These are phyloP conservation scores for Hippasteria phrygiana DNA, from an alignment of 53 echinoderm and acorn worm species.

Conservation along the genomic window DNA sequence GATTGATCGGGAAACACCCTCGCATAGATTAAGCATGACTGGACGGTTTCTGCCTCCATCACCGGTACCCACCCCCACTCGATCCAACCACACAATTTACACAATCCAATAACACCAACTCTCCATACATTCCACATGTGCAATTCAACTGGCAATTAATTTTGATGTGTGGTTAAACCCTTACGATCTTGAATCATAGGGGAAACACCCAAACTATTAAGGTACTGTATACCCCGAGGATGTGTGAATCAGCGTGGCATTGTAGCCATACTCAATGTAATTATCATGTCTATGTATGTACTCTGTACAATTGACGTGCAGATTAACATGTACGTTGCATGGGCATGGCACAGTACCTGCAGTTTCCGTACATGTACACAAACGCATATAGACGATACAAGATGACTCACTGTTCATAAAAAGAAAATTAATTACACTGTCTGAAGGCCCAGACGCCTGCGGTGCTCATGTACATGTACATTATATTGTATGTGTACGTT, in stretches of 20 bases:
- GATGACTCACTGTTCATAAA: slow-evolving; percentile 39
- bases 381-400: not conserved
- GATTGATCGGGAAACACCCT: not conserved
- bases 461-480: not conserved
- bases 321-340: slow-evolving; percentile 12
- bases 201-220: no score
- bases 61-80: not conserved
- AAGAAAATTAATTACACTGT: slow-evolving; percentile 49
- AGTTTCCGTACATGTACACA: not conserved
- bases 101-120: not conserved
- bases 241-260: no score
- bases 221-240: no score
- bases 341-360: not conserved
- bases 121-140: not conserved
- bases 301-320: not conserved
- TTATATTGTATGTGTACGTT: not conserved
- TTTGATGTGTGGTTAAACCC: no score
- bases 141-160: no score
- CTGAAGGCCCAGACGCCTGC: not conserved
- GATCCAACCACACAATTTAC: not conserved
- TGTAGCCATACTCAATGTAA: no score
- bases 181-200: no score
- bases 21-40: not conserved
- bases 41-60: no score
- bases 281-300: no score